These are phyloP conservation scores for Sterrhoptilus dennistouni DNA, from an alignment of 2,113 vertebrate species.

Conservation along the genomic window DNA sequence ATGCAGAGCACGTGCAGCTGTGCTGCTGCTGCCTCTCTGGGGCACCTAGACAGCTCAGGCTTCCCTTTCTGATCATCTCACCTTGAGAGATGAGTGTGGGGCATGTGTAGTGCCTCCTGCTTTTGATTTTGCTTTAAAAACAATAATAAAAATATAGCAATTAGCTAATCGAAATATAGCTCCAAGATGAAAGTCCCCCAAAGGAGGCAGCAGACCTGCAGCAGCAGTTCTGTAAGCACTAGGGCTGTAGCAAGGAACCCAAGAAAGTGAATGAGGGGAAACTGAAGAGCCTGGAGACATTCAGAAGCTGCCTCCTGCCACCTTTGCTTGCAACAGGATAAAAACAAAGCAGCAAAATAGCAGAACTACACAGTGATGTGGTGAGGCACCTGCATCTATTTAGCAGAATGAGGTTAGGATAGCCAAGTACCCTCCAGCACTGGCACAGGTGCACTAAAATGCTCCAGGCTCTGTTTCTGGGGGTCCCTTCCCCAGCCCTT, in stretches of 20 bases:
- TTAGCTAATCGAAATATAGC: neutral
- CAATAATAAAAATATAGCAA: neutral
- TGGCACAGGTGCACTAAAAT: neutral
- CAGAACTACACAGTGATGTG: neutral
- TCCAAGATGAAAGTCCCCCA: neutral
- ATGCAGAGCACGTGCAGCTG: neutral
- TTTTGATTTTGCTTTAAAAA: neutral
- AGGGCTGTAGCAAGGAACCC: neutral
- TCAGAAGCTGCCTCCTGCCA: neutral
- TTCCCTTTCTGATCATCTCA: neutral
- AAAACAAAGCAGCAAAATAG: neutral
- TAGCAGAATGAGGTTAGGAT: neutral
- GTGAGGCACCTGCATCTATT: neutral
- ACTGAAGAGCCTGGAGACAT: neutral
- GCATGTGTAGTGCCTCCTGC: neutral
- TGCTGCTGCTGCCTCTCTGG: neutral
- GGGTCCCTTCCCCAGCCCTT: accelerated
- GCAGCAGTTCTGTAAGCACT: neutral
- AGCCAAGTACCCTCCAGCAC: neutral
- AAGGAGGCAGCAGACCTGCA: neutral
- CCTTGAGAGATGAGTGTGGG: neutral
- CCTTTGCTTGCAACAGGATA: accelerated
- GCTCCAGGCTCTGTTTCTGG: neutral
- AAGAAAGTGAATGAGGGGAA: neutral
- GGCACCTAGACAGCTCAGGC: neutral